A percentile compares a stretch with the other conserved stretches of the same genome.
Evolutionary conservation across 1,140 invertebrate genomes (phyloP).

Genomic region (Bombus turneri): DNA sequence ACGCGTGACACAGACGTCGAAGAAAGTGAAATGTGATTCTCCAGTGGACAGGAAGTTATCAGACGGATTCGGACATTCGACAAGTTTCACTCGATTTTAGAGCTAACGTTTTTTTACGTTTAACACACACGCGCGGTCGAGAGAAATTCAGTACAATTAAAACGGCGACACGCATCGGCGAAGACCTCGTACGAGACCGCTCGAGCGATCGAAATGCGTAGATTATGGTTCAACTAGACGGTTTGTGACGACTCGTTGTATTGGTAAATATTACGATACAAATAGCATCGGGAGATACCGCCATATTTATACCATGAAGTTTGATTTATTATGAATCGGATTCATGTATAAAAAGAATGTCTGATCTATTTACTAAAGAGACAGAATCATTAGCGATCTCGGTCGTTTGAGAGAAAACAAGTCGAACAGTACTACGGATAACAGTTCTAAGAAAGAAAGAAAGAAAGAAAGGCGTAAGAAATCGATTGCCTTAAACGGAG

Average conservation of each 20-base stretch:
- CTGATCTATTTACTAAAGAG: background rate
- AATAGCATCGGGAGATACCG: background rate
- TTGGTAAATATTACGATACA: background rate
- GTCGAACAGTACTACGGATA: background rate
- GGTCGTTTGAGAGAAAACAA: slow-evolving; percentile 23
- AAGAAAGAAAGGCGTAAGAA: slow-evolving; percentile 28
- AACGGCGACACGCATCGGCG: slow-evolving; percentile 5
- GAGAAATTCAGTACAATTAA: slow-evolving; percentile 20
- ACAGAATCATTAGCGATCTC: background rate
- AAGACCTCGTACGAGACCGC: background rate
- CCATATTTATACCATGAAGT: background rate
- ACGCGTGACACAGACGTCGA: slow-evolving; percentile 32
- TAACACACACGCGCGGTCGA: background rate
- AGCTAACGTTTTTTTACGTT: background rate
- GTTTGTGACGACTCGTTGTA: background rate
- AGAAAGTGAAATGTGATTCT: slow-evolving; percentile 39
- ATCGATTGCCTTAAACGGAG: slow-evolving; percentile 18
- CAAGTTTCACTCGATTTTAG: background rate
- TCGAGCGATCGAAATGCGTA: background rate
- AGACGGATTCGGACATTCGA: background rate
- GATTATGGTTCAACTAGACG: too few species aligned
- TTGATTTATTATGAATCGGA: background rate
- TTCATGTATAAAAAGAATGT: too few species aligned
- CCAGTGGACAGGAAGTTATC: background rate
- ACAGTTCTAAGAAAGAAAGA: slow-evolving; percentile 15